Percentiles rank a stretch among this genome's conserved stretches.
These are phyloP conservation scores for Archilochus colubris DNA, from an alignment of 2,113 vertebrate species.

Conservation along the genomic window DNA sequence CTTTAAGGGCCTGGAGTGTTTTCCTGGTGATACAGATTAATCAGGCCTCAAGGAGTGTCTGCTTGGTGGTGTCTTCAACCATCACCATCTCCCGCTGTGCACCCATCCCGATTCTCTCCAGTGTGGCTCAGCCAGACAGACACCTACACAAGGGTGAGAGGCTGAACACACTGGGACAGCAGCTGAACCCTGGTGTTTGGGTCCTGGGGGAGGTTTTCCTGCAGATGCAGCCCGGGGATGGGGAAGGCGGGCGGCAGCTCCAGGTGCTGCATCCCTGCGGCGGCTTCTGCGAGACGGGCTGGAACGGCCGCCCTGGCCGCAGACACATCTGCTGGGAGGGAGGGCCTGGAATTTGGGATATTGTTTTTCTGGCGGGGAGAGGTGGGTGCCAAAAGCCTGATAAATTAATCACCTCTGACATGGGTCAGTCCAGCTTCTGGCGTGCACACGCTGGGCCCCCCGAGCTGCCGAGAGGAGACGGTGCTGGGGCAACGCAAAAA, in stretches of 20 bases:
- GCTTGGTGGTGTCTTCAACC: neutral
- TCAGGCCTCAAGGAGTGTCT: neutral
- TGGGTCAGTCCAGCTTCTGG: conserved; percentile 66
- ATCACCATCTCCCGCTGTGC: accelerated
- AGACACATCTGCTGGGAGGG: conserved; percentile 68
- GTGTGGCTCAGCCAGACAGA: neutral
- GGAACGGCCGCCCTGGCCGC: conserved; percentile 7
- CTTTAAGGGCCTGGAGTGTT: neutral
- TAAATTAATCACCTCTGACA: conserved; percentile 70
- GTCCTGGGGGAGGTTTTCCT: neutral
- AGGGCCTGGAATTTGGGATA: conserved; percentile 63
- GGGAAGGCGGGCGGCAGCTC: neutral
- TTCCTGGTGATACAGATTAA: neutral
- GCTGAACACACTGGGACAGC: accelerated
- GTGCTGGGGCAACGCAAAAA: neutral
- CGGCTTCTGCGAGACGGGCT: neutral
- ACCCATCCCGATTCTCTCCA: accelerated
- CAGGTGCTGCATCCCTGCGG: neutral
- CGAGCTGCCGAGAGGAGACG: neutral
- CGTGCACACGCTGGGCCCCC: conserved; percentile 24
- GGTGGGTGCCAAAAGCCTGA: conserved; percentile 67
- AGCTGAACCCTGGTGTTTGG: neutral
- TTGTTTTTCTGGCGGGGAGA: conserved; percentile 61
- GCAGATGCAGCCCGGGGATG: accelerated
- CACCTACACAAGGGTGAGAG: accelerated